phyloP scores from a whole-genome alignment of 2,113 vertebrate genomes.

The Panthera leo region DNA sequence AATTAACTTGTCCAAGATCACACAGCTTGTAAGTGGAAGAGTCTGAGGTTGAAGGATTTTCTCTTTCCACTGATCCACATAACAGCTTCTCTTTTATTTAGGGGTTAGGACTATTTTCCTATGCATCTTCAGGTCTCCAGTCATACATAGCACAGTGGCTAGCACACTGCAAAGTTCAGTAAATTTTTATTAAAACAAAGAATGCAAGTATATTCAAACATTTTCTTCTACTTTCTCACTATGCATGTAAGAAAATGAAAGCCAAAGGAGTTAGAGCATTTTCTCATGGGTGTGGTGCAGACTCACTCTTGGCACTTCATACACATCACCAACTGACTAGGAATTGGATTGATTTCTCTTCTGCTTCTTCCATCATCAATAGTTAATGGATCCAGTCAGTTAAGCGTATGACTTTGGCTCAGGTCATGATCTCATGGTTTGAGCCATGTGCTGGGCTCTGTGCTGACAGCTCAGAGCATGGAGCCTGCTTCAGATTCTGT shows the following conservation, averaged over 20 bases:
- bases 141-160: background rate
- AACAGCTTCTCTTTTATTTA: background rate
- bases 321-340: background rate
- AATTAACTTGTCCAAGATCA: background rate
- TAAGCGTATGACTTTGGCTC: too few species aligned
- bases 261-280: background rate
- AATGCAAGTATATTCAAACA: background rate
- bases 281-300: background rate
- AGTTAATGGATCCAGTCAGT: background rate
- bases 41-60: background rate
- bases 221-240: background rate
- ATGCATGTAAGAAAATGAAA: background rate
- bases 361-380: background rate
- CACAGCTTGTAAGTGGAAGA: background rate
- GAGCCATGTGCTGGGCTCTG: too few species aligned
- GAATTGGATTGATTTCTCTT: background rate
- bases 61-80: background rate
- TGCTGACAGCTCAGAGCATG: too few species aligned
- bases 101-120: background rate
- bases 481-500: too few species aligned
- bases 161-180: background rate
- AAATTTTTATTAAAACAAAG: background rate
- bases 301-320: background rate
- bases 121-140: background rate
- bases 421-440: too few species aligned